These are phyloP conservation scores for Hyperoplus lanceolatus DNA, from an alignment of 2,797 vertebrate genomes.

Conservation along the genomic window DNA sequence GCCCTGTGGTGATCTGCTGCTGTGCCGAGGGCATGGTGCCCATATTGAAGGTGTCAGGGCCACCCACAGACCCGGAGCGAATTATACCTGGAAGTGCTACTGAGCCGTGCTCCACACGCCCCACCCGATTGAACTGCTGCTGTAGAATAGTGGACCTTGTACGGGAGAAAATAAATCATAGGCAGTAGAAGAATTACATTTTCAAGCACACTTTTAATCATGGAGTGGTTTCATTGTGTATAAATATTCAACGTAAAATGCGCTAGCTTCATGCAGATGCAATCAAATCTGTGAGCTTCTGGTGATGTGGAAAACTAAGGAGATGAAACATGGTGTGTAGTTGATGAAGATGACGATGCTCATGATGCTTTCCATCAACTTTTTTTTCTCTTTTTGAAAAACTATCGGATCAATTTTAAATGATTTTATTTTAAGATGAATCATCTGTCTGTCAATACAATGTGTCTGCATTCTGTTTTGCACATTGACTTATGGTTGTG, in stretches of 20 bases:
- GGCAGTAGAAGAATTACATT: background rate
- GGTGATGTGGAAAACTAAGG: background rate
- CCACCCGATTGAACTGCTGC: constrained; percentile 96
- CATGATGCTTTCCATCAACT: background rate
- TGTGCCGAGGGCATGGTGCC: constrained; percentile 96
- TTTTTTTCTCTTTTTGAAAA: background rate
- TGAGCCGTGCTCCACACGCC: constrained; percentile 94
- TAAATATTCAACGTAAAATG: background rate
- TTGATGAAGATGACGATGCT: background rate
- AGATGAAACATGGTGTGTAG: background rate
- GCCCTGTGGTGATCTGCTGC: constrained; percentile 95
- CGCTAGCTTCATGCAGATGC: background rate
- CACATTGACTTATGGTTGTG: background rate
- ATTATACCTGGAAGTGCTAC: constrained; percentile 96
- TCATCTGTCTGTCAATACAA: background rate
- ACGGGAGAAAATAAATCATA: background rate
- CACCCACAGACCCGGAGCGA: constrained; percentile 93
- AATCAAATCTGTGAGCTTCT: background rate
- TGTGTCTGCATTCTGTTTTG: background rate
- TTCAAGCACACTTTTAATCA: background rate
- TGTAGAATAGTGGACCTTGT: constrained; percentile 95
- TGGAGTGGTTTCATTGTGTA: background rate
- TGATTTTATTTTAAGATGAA: background rate
- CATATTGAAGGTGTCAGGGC: constrained; percentile 94
- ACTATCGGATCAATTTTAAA: constrained; percentile 3